Percentiles rank a stretch among this genome's conserved stretches.
Conservation (phyloP, 2,797 vertebrate genomes). For the Arnoldichthys spilopterus region DNA sequence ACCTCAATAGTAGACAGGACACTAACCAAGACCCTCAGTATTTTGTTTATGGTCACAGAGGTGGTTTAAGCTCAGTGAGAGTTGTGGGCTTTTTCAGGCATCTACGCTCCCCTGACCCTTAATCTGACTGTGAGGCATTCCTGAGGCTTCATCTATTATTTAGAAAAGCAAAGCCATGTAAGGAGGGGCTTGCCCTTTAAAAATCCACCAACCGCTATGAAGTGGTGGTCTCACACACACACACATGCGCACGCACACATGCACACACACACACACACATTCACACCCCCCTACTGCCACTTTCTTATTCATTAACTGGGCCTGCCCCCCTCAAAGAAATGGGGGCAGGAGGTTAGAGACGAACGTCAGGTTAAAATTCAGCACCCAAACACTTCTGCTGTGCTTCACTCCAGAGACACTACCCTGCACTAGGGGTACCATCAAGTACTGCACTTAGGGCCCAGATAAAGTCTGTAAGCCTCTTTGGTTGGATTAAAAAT, state of each 20-base stretch:
- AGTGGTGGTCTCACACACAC: slow-evolving; percentile 32
- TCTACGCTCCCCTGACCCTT: slow-evolving; percentile 11
- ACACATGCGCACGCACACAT: neutral
- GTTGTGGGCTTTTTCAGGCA: slow-evolving; percentile 20
- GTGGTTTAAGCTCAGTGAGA: slow-evolving; percentile 6
- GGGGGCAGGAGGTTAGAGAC: neutral
- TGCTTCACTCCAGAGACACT: neutral
- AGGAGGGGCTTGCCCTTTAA: slow-evolving; percentile 38
- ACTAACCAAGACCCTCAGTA: neutral
- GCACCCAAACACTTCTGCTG: slow-evolving; percentile 19
- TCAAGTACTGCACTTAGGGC: neutral
- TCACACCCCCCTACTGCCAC: slow-evolving; percentile 3
- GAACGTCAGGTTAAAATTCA: slow-evolving; percentile 1
- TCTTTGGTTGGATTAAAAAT: neutral
- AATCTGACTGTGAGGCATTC: slow-evolving; percentile 44
- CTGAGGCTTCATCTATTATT: slow-evolving; percentile 53
- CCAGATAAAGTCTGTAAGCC: neutral
- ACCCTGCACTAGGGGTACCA: neutral
- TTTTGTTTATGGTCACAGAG: neutral
- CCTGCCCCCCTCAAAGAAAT: slow-evolving; percentile 14
- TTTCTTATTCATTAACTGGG: slow-evolving; percentile 43
- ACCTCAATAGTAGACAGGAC: neutral
- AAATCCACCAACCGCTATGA: slow-evolving; percentile 28
- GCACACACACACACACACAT: neutral
- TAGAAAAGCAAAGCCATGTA: slow-evolving; percentile 47